Conservation (phyloP, 2,888 invertebrate genomes). For the Luperina testacea region DNA sequence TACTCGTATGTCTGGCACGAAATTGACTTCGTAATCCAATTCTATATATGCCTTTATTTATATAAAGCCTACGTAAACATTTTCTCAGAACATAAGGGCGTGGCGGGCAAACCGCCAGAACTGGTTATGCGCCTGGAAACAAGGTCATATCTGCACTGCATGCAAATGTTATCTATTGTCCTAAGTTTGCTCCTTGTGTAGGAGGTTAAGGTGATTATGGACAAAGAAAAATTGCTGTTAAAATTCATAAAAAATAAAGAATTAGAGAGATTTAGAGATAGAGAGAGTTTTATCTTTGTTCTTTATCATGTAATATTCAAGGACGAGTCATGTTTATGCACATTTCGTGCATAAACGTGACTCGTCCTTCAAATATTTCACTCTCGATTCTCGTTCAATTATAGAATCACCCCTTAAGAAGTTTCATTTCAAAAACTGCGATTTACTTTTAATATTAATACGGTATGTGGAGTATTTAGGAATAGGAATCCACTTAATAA, state of each 20-base stretch:
- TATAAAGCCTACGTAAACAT: not conserved
- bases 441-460: not conserved
- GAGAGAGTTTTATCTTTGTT: no score
- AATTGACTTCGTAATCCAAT: not conserved
- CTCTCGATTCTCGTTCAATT: not conserved
- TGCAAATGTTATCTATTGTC: not conserved
- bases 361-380: no score
- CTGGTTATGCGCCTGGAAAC: slow-evolving; percentile 1
- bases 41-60: no score
- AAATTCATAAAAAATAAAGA: no score
- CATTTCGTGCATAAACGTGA: no score
- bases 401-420: not conserved
- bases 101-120: slow-evolving; percentile 37
- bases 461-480: not conserved
- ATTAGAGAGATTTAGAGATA: no score
- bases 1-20: not conserved
- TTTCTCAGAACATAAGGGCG: not conserved
- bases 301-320: no score
- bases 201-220: not conserved
- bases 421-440: not conserved
- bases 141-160: slow-evolving; percentile 29
- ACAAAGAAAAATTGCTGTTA: not conserved
- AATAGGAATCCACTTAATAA: not conserved
- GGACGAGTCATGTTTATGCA: no score
- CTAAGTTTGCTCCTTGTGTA: not conserved